Conservation (phyloP, 2,888 invertebrate species). For the Tethea ocularis region DNA sequence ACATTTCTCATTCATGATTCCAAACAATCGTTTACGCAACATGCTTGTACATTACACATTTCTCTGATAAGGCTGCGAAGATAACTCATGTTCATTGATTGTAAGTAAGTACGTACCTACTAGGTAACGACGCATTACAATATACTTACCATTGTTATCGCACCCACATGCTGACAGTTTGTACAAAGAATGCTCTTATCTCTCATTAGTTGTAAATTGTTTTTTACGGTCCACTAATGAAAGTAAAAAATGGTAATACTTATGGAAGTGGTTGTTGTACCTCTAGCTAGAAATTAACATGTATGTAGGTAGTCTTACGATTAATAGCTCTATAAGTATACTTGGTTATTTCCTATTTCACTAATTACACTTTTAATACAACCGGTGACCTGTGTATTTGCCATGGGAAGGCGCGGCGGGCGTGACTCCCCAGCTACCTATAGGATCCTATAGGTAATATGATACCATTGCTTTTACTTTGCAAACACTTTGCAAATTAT, state of each 20-base stretch:
- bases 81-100: not conserved
- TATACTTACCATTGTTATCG: constrained; percentile 11
- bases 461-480: not conserved
- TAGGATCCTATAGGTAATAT: not conserved
- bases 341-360: too few species aligned
- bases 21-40: too few species aligned
- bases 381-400: too few species aligned
- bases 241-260: not conserved
- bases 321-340: too few species aligned
- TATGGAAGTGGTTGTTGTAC: not conserved
- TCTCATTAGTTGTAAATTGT: constrained; percentile 8
- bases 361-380: too few species aligned
- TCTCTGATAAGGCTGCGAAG: not conserved
- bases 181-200: constrained; percentile 13
- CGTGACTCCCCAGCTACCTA: not conserved
- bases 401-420: not conserved
- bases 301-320: too few species aligned
- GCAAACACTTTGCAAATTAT: not conserved
- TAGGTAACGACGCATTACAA: not conserved
- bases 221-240: not conserved
- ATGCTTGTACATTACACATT: not conserved
- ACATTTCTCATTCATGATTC: not conserved
- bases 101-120: not conserved
- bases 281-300: too few species aligned
- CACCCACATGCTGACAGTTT: constrained; percentile 12